Percentiles rank a stretch among this genome's conserved stretches.
These are phyloP conservation scores for Grantiella picta DNA, from an alignment of 2,113 vertebrate genomes.

Conservation along the genomic window DNA sequence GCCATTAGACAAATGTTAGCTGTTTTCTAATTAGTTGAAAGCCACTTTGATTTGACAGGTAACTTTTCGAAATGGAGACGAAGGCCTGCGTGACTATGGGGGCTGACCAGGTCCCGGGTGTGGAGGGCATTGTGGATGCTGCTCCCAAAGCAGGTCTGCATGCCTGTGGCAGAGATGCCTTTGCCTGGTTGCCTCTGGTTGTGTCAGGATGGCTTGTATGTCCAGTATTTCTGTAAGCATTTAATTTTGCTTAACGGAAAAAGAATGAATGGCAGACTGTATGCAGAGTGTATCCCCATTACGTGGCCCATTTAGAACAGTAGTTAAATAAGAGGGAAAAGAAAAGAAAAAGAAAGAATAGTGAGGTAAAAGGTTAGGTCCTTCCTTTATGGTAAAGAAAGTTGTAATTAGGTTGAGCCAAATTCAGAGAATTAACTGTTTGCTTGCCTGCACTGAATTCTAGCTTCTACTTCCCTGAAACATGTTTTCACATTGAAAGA, in stretches of 20 bases:
- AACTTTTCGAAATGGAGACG: not conserved
- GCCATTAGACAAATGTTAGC: not conserved
- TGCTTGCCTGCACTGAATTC: not conserved
- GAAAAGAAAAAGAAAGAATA: not conserved
- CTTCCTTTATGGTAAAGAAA: not conserved
- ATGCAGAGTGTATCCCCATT: not conserved
- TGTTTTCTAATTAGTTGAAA: not conserved
- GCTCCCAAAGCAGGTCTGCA: not conserved
- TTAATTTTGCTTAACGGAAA: not conserved
- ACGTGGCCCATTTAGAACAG: not conserved
- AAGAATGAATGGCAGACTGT: not conserved
- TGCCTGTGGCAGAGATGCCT: fast-evolving
- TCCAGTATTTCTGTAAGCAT: not conserved
- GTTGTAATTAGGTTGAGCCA: not conserved
- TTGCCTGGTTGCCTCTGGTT: not conserved
- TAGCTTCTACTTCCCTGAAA: not conserved
- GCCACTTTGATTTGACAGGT: not conserved
- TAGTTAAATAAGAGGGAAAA: not conserved
- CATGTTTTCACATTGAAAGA: not conserved
- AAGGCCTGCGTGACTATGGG: not conserved
- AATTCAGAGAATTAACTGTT: no score
- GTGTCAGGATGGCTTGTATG: not conserved
- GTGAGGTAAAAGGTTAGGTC: not conserved
- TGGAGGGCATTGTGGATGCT: not conserved
- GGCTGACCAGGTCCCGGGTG: not conserved